Evolutionary conservation across 1,140 invertebrate genomes (phyloP).

Genomic region (Stenopsyche tienmushanensis): DNA sequence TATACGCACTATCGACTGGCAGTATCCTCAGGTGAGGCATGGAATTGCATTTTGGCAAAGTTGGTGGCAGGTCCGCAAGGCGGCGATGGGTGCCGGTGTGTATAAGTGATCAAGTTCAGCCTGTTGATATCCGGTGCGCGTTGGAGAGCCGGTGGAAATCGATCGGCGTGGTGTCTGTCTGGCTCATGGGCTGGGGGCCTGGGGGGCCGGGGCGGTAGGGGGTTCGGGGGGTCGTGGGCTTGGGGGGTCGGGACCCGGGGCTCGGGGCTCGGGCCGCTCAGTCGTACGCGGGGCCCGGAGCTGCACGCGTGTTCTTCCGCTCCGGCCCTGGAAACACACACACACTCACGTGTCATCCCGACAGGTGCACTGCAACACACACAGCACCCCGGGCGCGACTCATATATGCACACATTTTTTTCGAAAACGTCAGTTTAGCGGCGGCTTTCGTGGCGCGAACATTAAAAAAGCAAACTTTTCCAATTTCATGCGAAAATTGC

Average conservation of each 20-base stretch:
- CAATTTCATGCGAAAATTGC: too few relatives aligned
- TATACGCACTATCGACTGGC: too few relatives aligned
- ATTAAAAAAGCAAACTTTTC: too few relatives aligned
- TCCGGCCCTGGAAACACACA: background rate
- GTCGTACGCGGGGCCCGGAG: background rate
- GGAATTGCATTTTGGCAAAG: too few relatives aligned
- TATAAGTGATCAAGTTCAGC: conserved; percentile 20
- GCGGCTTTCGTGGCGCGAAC: too few relatives aligned
- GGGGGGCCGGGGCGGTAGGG: background rate
- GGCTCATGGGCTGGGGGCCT: background rate
- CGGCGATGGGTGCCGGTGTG: too few relatives aligned
- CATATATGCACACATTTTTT: too few relatives aligned
- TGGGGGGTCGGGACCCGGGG: background rate
- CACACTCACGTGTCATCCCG: background rate
- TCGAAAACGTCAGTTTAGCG: too few relatives aligned
- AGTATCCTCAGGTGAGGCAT: too few relatives aligned
- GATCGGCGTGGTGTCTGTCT: background rate
- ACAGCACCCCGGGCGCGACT: too few relatives aligned
- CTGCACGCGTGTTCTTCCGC: background rate
- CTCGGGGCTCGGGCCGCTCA: background rate
- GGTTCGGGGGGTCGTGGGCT: background rate
- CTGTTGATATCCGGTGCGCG: conserved; percentile 25
- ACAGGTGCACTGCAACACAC: background rate
- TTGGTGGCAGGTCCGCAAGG: too few relatives aligned
- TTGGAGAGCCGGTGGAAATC: background rate